Evolutionary conservation across 1,140 invertebrate genomes (phyloP), one percentile per base, ranked within the genome.

Genomic region (Dendroctonus ponderosae): DNA sequence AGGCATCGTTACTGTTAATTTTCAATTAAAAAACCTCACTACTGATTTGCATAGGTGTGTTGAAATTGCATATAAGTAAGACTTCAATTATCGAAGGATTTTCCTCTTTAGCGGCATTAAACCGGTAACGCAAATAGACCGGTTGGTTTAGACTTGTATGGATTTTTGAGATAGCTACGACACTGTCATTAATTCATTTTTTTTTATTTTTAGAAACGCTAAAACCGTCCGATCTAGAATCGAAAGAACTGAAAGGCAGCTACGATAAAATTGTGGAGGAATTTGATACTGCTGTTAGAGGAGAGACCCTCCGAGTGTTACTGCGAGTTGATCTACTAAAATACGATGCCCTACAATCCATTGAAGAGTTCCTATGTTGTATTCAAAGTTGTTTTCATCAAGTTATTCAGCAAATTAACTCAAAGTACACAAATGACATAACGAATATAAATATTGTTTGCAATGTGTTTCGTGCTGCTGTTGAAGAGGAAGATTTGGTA

Each of bases 401-500:
- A 5, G 72, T 84, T 40, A 78, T 80, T 70, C 72, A 81, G 11
- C 48, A 76, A 42, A 82, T 85, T n/a, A 68, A 80, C 60, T 72
- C 74, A 0, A 62, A 48, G 43, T 86, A 86, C 68, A 54, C 78
- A 41, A 79, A 78, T 41, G 85, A 86, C 72, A 79, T 85, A 14
- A 77, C 81, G 68, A 81, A 81, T 67, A 80, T 87, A 5, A 78
- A 83, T 67, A 76, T 80, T 12, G 76, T 83, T 49, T 82, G 81
- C 60, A 79, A 81, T 51, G 79, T 84, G 51, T 77, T 87, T 44
- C 77, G 79, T 68, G 77, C 79, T 69, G 85, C 85, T 3, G 80
- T 86, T 46, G 85, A 87, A 77, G 75, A 78, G 52, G 81, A 80
- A 46, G 76, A 68, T 57, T 37, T 59, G 6, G 43, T 62, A 48